These are phyloP conservation scores for Serilophus lunatus DNA, from an alignment of 2,113 vertebrate genomes.

Conservation along the genomic window DNA sequence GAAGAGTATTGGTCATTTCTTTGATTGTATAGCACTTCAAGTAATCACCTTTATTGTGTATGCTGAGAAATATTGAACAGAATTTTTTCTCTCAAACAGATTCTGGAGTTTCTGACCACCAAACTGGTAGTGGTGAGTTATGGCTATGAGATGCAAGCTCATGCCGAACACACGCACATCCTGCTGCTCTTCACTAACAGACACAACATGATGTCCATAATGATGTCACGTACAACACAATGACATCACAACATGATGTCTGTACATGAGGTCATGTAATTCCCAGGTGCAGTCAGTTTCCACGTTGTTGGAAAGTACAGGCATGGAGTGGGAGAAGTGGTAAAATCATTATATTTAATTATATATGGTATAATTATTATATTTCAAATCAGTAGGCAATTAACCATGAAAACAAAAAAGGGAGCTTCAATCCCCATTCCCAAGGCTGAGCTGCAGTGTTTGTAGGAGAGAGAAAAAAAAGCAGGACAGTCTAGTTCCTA, in stretches of 20 bases:
- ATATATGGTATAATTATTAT: neutral
- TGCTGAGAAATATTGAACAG: neutral
- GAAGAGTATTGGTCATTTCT: neutral
- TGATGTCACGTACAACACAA: too few species aligned
- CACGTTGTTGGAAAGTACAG: fast-evolving
- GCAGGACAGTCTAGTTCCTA: neutral
- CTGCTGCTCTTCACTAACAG: neutral
- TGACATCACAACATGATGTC: neutral
- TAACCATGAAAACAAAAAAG: neutral
- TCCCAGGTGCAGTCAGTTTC: neutral
- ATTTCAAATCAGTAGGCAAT: neutral
- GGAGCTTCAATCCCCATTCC: fast-evolving
- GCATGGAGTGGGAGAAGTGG: neutral
- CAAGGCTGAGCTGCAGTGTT: neutral
- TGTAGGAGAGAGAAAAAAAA: neutral
- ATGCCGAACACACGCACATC: fast-evolving
- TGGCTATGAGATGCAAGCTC: neutral
- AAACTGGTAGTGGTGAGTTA: neutral
- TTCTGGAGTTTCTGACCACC: neutral
- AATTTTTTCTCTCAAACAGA: neutral
- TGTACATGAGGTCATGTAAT: fast-evolving
- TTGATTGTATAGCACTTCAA: neutral
- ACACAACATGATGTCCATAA: neutral
- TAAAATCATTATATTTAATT: neutral
- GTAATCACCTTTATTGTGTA: neutral